A percentile compares a stretch with the other conserved stretches of the same genome.
Evolutionary conservation across 2,113 vertebrate species (phyloP).

Genomic region (Nothocercus julius): DNA sequence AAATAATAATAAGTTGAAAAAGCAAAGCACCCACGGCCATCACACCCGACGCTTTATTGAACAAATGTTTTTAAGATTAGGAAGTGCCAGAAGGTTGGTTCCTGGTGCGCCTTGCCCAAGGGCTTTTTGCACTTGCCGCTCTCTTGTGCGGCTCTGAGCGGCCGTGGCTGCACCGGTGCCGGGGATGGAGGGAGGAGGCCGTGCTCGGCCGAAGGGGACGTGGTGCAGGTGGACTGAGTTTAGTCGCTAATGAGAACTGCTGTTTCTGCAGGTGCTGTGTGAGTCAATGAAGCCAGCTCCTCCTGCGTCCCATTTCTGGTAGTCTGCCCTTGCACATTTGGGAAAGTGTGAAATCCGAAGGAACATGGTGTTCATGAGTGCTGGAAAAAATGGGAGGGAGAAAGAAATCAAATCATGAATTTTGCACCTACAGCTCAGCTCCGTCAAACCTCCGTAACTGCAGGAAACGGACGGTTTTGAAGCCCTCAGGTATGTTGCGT

Average conservation of each 20-base stretch:
- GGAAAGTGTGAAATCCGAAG: too few relatives aligned
- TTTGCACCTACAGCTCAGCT: background rate
- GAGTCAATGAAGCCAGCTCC: background rate
- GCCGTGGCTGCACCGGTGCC: accelerated
- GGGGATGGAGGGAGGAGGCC: background rate
- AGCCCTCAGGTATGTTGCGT: accelerated
- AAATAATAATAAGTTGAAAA: background rate
- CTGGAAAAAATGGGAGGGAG: background rate
- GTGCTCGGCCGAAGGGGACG: background rate
- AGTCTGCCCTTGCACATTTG: background rate
- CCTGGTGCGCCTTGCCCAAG: accelerated
- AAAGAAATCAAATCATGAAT: background rate
- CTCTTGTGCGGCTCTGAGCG: accelerated
- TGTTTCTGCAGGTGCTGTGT: accelerated
- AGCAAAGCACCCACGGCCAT: background rate
- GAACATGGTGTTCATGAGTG: background rate
- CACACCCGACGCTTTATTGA: too few relatives aligned
- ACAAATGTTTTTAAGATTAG: background rate
- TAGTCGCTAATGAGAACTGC: background rate
- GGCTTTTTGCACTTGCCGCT: background rate
- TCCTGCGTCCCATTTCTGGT: accelerated
- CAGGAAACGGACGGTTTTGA: background rate
- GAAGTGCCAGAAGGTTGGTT: background rate
- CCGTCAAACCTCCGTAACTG: background rate
- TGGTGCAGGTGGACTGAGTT: background rate